phyloP scores from a whole-genome alignment of 1,140 invertebrate species.

The Micrasema minimum region DNA sequence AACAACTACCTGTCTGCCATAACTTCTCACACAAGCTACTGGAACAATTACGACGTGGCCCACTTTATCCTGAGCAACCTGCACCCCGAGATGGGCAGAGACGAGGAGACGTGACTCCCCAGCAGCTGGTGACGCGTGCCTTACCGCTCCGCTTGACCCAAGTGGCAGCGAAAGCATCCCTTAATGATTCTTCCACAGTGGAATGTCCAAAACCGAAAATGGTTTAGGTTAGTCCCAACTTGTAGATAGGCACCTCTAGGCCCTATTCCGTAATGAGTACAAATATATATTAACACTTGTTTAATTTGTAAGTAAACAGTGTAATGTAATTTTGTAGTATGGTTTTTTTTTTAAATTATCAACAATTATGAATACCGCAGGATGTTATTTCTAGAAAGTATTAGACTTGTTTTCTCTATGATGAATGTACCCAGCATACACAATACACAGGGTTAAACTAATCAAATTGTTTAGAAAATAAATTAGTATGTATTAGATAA shows the following conservation, averaged over 20 bases:
- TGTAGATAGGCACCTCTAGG: neutral
- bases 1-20: conserved; percentile 73
- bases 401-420: too few relatives aligned
- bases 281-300: neutral
- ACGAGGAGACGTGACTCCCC: conserved; percentile 54
- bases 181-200: neutral
- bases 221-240: neutral
- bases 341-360: too few relatives aligned
- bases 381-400: too few relatives aligned
- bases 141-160: neutral
- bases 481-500: too few relatives aligned
- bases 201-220: neutral
- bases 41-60: conserved; percentile 77
- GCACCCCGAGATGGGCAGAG: conserved; percentile 61
- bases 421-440: too few relatives aligned
- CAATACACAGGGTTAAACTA: too few relatives aligned
- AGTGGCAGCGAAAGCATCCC: neutral
- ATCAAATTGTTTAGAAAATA: too few relatives aligned
- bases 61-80: conserved; percentile 75
- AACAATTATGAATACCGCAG: too few relatives aligned
- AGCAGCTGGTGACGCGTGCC: conserved; percentile 59
- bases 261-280: conserved; percentile 1
- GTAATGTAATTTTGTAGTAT: too few relatives aligned
- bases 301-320: too few relatives aligned
- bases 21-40: conserved; percentile 78